Conservation (phyloP, 2,888 invertebrate species). For the Dolomedes plantarius region DNA sequence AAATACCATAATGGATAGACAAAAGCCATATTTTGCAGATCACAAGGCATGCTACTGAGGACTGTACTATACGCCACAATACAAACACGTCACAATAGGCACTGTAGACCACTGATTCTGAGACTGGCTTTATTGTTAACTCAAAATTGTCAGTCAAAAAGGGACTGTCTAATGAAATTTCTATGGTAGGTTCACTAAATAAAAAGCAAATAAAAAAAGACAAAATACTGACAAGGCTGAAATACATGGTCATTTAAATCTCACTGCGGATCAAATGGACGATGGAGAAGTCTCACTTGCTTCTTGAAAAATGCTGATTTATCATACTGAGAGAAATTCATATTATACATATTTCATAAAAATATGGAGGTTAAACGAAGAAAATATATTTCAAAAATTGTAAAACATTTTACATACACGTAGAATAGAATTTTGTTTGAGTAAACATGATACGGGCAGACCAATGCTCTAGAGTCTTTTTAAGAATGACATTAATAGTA, state of each 20-base stretch:
- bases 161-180: background rate
- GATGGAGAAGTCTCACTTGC: too few relatives aligned
- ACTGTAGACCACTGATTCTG: background rate
- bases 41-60: background rate
- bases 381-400: too few relatives aligned
- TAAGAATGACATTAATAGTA: too few relatives aligned
- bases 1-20: background rate
- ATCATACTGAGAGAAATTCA: too few relatives aligned
- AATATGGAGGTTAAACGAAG: too few relatives aligned
- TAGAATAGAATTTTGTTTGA: too few relatives aligned
- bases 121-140: background rate
- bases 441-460: too few relatives aligned
- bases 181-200: background rate
- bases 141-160: background rate
- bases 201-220: background rate
- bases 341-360: too few relatives aligned
- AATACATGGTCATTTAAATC: background rate
- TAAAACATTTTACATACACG: too few relatives aligned
- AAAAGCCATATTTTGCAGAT: background rate
- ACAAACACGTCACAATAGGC: background rate
- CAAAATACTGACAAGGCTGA: constrained; percentile 16
- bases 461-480: too few relatives aligned
- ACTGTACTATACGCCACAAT: background rate
- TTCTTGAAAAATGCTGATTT: too few relatives aligned
- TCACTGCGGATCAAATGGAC: too few relatives aligned